Base-by-base conservation (phyloP, 2,888 invertebrate species). In the Gastrophysa polygoni region DNA sequence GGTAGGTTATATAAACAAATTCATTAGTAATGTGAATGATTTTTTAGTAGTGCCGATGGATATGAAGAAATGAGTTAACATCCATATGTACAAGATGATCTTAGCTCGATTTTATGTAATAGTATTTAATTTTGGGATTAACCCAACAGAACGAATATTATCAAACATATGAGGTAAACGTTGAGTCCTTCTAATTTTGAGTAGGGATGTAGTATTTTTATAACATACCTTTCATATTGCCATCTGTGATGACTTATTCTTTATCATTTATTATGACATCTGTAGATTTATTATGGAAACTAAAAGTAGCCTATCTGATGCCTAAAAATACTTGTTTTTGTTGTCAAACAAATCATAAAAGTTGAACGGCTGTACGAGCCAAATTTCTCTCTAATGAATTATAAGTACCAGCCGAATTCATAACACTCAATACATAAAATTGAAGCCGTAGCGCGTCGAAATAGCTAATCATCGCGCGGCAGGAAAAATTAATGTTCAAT, bases 31-130 rank as follows among this genome's bases (percentile, higher is more conserved):
- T 61, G 57, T 66, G 61, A 64, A 55, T 61, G 58, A 61, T 48
- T 52, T 58, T 50, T 67, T 64, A 67, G 57, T 66, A 63, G 63
- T 66, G 66, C 63, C 52, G 24, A 51, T 63, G 57, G 57, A 59
- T 59, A 60, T 59, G 55, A 48, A n/a, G n/a, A n/a, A 57, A 61
- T 59, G 63, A 63, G 61, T 63, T 62, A 62, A 64, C 55, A 61
- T 60, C 32, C 50, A 54, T 64, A 67, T 58, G 59, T 64, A 67
- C 61, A 67, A 66, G 61, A 61, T 66, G 64, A 68, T 64, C 68
- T 68, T 66, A 62, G 68, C 66, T 66, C 10, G 10, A 8, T 32
- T 32, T 32, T 38, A n/a, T 4, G n/a, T 14, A 8, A 32, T 2
- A 10, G 8, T 28, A n/a, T n/a, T n/a, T n/a, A n/a, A n/a, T n/a